Conservation (phyloP, 2,113 vertebrate species). For the Phainopepla nitens region DNA sequence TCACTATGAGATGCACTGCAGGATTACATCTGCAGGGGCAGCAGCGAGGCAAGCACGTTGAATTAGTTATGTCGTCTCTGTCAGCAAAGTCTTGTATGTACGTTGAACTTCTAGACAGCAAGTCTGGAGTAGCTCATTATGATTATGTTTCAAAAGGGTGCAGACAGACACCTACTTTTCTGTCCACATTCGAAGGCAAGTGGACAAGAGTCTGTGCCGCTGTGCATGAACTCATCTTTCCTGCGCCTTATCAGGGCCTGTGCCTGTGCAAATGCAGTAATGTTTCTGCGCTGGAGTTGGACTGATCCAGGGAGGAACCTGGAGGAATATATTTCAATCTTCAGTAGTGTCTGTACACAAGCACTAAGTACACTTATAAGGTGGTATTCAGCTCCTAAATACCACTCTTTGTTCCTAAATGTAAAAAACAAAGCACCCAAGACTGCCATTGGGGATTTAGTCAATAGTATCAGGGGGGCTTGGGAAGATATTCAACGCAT, state of each 20-base stretch:
- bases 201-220: background rate
- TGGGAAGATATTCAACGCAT: background rate
- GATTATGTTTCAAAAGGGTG: background rate
- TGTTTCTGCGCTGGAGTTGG: background rate
- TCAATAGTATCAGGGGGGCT: background rate
- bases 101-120: background rate
- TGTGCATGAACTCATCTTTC: background rate
- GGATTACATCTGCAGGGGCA: background rate
- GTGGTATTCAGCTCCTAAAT: background rate
- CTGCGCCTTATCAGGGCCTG: background rate
- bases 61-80: background rate
- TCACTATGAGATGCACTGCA: background rate
- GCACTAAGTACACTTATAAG: background rate
- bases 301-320: background rate
- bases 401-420: background rate
- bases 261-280: background rate
- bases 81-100: background rate
- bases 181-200: background rate
- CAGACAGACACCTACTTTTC: background rate
- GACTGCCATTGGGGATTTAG: background rate
- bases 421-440: background rate
- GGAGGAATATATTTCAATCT: background rate
- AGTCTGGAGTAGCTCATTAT: background rate
- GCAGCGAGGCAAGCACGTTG: background rate
- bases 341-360: background rate